Evolutionary conservation across 2,888 invertebrate species (phyloP).

Genomic region (Torymus auratus): DNA sequence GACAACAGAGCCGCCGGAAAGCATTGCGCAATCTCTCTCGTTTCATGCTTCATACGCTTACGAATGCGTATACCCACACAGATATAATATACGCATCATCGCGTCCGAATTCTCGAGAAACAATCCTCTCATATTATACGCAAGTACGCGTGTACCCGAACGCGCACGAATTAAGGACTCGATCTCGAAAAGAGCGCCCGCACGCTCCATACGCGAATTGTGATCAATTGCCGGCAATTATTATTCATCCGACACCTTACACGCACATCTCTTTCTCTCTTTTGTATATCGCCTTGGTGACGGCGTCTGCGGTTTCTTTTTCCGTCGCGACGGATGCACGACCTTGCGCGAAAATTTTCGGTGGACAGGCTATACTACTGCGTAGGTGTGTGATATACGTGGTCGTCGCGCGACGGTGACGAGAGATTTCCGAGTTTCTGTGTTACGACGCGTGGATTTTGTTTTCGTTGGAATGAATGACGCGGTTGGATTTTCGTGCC

Average conservation of each 20-base stretch:
- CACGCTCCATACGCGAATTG: slow-evolving; percentile 24
- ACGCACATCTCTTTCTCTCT: background rate
- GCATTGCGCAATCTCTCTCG: slow-evolving; percentile 42
- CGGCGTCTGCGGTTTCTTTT: background rate
- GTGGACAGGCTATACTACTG: too few species aligned
- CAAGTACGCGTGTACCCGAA: slow-evolving; percentile 1
- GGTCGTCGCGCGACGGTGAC: background rate
- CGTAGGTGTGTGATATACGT: background rate
- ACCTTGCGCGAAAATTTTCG: too few species aligned
- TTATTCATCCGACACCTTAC: slow-evolving; percentile 12
- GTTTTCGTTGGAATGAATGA: too few species aligned
- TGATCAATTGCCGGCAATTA: slow-evolving; percentile 52
- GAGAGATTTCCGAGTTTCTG: slow-evolving; percentile 4
- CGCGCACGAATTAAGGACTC: background rate
- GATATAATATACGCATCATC: background rate
- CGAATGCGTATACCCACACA: background rate
- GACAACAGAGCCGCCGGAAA: background rate
- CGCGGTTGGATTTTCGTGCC: too few species aligned
- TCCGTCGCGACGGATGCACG: background rate
- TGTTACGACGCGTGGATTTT: too few species aligned
- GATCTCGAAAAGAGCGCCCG: background rate
- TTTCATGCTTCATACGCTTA: background rate
- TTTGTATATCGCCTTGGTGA: background rate
- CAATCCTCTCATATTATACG: background rate
- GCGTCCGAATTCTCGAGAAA: slow-evolving; percentile 27